Conservation (phyloP, 2,888 invertebrate species). For the Melieria crassipennis region DNA sequence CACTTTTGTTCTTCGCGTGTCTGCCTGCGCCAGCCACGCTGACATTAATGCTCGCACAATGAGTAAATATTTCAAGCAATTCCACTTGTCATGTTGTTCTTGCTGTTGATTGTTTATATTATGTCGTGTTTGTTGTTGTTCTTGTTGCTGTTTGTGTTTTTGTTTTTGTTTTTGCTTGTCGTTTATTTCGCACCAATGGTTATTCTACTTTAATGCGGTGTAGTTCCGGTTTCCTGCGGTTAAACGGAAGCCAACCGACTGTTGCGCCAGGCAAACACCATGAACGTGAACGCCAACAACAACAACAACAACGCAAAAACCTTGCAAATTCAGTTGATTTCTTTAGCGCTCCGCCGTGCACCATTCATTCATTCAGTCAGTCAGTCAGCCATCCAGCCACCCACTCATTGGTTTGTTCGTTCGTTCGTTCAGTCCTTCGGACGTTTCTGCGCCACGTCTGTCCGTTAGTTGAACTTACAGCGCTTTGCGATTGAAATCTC, state of each 20-base stretch:
- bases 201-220: constrained; percentile 23
- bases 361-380: too few species aligned
- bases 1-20: too few species aligned
- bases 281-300: too few species aligned
- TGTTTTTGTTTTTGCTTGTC: neutral
- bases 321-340: constrained; percentile 25
- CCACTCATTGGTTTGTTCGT: constrained; percentile 49
- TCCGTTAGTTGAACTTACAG: too few species aligned
- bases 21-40: too few species aligned
- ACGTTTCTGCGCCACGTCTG: constrained; percentile 30
- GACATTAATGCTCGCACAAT: too few species aligned
- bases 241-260: constrained; percentile 8
- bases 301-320: too few species aligned
- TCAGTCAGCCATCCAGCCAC: constrained; percentile 39
- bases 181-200: neutral
- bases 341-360: constrained; percentile 11
- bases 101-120: too few species aligned
- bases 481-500: constrained; percentile 56
- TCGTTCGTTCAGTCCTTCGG: constrained; percentile 39
- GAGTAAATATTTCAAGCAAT: too few species aligned
- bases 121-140: neutral
- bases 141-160: neutral
- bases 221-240: constrained; percentile 27
- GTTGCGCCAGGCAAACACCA: too few species aligned
- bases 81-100: too few species aligned